These are phyloP conservation scores for Lamellibrachia satsuma DNA, from an alignment of 2,888 invertebrate genomes.

Conservation along the genomic window DNA sequence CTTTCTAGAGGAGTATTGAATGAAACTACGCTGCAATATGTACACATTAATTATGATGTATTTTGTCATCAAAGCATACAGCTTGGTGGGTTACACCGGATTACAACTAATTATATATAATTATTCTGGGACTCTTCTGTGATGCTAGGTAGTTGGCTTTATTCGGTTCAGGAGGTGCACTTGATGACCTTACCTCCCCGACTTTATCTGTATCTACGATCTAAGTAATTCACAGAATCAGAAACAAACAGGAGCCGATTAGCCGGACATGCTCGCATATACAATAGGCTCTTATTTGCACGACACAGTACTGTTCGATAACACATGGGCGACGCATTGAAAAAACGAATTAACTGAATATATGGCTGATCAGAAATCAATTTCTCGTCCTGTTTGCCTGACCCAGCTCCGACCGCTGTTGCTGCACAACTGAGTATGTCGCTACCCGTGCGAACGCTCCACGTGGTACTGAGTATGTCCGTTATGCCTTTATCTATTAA, in stretches of 20 bases:
- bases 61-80: no score
- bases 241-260: neutral
- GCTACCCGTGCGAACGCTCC: neutral
- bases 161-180: no score
- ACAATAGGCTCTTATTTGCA: neutral
- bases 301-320: neutral
- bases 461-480: neutral
- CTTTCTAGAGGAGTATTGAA: no score
- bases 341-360: neutral
- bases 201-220: neutral
- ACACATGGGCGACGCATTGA: neutral
- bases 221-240: neutral
- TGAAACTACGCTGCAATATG: no score
- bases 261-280: neutral
- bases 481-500: neutral
- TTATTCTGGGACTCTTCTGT: no score
- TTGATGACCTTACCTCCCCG: no score
- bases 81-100: no score
- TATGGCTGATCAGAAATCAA: neutral
- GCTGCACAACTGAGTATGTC: neutral
- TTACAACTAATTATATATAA: no score
- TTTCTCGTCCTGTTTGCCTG: neutral
- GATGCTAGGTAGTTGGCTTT: no score
- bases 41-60: no score
- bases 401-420: neutral